These are phyloP conservation scores for Numenius phaeopus DNA, from an alignment of 2,797 vertebrate species.

Conservation along the genomic window DNA sequence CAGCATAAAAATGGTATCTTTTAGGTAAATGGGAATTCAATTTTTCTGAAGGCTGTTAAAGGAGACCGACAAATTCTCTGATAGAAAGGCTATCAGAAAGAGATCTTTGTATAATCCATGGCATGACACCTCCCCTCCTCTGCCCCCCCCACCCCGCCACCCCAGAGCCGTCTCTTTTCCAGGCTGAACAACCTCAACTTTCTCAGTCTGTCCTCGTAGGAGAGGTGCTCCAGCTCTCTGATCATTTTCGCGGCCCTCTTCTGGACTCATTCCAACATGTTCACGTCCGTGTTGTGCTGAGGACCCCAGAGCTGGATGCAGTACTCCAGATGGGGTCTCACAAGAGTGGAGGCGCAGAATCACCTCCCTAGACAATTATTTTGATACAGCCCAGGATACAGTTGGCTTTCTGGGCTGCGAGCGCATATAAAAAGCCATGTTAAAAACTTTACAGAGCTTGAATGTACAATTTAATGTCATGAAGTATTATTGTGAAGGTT, in stretches of 20 bases:
- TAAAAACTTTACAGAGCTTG: background rate
- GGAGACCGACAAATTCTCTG: background rate
- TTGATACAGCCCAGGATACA: background rate
- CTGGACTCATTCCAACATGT: background rate
- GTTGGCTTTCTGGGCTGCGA: background rate
- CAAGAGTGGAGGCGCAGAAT: background rate
- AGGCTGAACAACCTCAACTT: background rate
- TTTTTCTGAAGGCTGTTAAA: background rate
- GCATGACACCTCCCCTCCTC: background rate
- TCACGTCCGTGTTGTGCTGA: background rate
- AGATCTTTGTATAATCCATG: background rate
- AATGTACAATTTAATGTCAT: background rate
- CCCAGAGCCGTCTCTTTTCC: background rate
- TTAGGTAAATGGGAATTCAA: background rate
- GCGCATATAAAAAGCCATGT: background rate
- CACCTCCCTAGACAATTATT: background rate
- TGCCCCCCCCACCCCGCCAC: fast-evolving
- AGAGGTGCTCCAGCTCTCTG: background rate
- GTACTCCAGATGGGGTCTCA: background rate
- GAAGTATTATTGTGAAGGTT: background rate
- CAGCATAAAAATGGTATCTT: background rate
- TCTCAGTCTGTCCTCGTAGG: background rate
- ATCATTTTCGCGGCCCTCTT: background rate
- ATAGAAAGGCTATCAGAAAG: background rate
- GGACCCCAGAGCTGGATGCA: background rate